A percentile compares a stretch with the other conserved stretches of the same genome.
Evolutionary conservation across 2,113 vertebrate species (phyloP).

Genomic region (Heterotilapia buettikoferi): DNA sequence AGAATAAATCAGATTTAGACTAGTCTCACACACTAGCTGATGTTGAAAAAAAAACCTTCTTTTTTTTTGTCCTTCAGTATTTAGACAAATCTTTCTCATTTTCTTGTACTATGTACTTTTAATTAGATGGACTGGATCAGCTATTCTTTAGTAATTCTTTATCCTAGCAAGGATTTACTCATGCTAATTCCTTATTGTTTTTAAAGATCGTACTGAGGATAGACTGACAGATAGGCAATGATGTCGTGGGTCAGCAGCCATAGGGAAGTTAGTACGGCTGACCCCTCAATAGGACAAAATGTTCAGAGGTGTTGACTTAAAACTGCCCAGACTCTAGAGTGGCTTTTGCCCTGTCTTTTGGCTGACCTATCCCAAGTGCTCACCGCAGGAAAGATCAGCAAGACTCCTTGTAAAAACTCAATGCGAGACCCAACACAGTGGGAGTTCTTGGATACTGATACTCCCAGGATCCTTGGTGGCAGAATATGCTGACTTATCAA

Average conservation of each 20-base stretch:
- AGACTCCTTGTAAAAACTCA: not conserved
- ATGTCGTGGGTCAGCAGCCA: constrained; percentile 42
- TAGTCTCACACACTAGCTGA: constrained; percentile 10
- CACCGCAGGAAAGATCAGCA: constrained; percentile 9
- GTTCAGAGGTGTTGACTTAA: constrained; percentile 48
- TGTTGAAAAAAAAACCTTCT: not conserved
- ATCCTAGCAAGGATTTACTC: not conserved
- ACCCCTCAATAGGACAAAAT: constrained; percentile 39
- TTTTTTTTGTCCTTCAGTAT: not conserved
- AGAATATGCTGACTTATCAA: constrained; percentile 56
- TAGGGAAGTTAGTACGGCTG: constrained; percentile 25
- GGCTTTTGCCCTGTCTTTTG: constrained; percentile 13
- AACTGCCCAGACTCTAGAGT: constrained; percentile 13
- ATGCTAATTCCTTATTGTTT: not conserved
- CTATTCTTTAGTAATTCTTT: not conserved
- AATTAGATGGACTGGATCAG: not conserved
- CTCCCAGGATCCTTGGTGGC: constrained; percentile 30
- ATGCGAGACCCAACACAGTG: constrained; percentile 1
- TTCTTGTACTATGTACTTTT: constrained; percentile 22
- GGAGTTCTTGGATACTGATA: constrained; percentile 34
- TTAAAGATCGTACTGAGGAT: not conserved
- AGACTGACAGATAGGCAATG: not conserved
- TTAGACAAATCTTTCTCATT: not conserved
- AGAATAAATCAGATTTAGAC: constrained; percentile 7
- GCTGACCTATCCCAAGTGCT: constrained; percentile 28